Conservation (phyloP, 2,888 invertebrate genomes). For the Mythimna impura region DNA sequence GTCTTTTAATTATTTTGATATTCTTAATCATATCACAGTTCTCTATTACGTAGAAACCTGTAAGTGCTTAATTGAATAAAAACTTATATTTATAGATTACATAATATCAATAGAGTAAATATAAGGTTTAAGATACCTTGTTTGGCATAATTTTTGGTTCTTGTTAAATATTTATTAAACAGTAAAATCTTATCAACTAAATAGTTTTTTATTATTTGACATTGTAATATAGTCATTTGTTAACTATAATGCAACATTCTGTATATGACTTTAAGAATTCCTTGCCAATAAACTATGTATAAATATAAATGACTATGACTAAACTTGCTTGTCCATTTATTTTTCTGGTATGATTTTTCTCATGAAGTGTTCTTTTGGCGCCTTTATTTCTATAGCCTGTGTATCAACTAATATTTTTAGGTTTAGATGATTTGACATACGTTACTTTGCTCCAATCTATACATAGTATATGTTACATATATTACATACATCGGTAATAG, state of each 20-base stretch:
- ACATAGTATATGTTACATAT: too few relatives aligned
- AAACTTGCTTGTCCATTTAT: neutral
- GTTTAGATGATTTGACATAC: too few relatives aligned
- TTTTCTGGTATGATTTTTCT: neutral
- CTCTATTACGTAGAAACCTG: neutral
- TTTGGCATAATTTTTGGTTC: constrained; percentile 8
- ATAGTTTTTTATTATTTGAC: too few relatives aligned
- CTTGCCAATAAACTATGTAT: too few relatives aligned
- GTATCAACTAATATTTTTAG: too few relatives aligned
- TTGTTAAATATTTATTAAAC: neutral
- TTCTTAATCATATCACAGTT: neutral
- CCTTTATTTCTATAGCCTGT: neutral
- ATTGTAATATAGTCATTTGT: too few relatives aligned
- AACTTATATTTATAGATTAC: neutral
- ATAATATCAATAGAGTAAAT: neutral
- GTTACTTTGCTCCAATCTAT: too few relatives aligned
- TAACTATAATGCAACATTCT: too few relatives aligned
- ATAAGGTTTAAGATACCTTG: neutral
- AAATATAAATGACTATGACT: too few relatives aligned
- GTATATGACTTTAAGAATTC: too few relatives aligned
- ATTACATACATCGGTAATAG: too few relatives aligned
- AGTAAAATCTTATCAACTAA: neutral
- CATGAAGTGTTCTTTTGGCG: neutral
- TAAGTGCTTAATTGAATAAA: neutral
- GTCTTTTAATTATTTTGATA: neutral